A percentile compares a stretch with the other conserved stretches of the same genome.
Evolutionary conservation across 2,888 invertebrate genomes (phyloP).

Genomic region (Cybosia mesomella): DNA sequence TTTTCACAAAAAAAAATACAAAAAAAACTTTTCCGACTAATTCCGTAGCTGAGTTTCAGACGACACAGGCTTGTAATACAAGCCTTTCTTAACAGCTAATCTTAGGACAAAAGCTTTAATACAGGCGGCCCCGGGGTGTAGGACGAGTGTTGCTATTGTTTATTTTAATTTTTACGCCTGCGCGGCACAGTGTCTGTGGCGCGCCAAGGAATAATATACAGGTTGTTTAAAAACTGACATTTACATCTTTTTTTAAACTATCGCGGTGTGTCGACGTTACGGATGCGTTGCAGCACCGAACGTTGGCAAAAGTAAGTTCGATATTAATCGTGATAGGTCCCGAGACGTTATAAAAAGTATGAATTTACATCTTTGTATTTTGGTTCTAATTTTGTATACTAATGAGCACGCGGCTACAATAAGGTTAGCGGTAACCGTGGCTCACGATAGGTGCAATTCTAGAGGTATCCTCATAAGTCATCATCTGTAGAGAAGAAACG

Average conservation of each 20-base stretch:
- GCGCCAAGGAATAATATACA: constrained; percentile 65
- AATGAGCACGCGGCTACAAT: no score
- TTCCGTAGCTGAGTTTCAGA: constrained; percentile 52
- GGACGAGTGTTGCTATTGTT: constrained; percentile 82
- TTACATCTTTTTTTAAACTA: not conserved
- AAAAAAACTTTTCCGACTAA: constrained; percentile 45
- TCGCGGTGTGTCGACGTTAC: no score
- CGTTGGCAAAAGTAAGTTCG: no score
- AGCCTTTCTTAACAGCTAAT: constrained; percentile 84
- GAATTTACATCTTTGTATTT: no score
- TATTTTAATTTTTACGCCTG: constrained; percentile 85
- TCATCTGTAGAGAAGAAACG: no score
- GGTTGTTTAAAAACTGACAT: constrained; percentile 44
- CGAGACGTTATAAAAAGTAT: no score
- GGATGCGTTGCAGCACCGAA: no score
- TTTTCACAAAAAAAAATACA: constrained; percentile 39
- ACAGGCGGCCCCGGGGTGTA: constrained; percentile 76
- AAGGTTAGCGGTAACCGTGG: no score
- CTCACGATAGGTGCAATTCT: no score
- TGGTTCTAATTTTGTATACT: no score
- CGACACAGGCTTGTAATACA: constrained; percentile 57
- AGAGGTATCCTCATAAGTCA: no score
- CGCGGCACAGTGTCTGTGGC: constrained; percentile 63
- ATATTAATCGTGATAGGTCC: no score
- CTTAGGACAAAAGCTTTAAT: constrained; percentile 86